phyloP scores from a whole-genome alignment of 2,113 vertebrate genomes.

The Zeus faber region DNA sequence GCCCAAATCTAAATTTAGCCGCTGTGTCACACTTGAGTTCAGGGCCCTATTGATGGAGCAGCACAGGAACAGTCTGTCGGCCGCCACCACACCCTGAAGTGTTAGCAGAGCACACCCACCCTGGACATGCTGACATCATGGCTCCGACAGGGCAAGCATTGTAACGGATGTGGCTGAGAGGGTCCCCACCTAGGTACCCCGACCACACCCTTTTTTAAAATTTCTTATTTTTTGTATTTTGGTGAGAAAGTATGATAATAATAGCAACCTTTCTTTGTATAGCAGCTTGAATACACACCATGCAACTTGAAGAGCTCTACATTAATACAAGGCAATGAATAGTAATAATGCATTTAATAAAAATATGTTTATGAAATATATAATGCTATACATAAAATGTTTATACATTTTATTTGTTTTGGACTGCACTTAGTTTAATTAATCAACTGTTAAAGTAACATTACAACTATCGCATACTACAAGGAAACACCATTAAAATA shows the following conservation, averaged over 20 bases:
- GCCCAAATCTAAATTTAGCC: constrained; percentile 57
- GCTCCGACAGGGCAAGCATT: constrained; percentile 22
- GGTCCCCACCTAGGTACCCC: background rate
- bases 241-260: background rate
- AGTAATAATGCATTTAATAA: too few species aligned
- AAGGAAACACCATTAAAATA: too few species aligned
- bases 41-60: constrained; percentile 48
- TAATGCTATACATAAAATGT: too few species aligned
- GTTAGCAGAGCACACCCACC: constrained; percentile 43
- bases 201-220: background rate
- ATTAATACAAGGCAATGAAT: too few species aligned
- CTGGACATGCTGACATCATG: constrained; percentile 44
- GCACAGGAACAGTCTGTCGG: constrained; percentile 54
- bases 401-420: too few species aligned
- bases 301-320: too few species aligned
- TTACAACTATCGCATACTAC: too few species aligned
- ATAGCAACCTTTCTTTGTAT: too few species aligned
- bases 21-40: constrained; percentile 49
- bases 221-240: background rate
- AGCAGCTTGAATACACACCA: too few species aligned
- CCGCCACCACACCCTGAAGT: constrained; percentile 59
- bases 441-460: too few species aligned
- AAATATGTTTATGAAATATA: too few species aligned
- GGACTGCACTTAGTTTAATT: too few species aligned
- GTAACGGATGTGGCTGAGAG: constrained; percentile 10